These are phyloP conservation scores for Eupleurogrammus muticus DNA, from an alignment of 2,797 vertebrate species.

Conservation along the genomic window DNA sequence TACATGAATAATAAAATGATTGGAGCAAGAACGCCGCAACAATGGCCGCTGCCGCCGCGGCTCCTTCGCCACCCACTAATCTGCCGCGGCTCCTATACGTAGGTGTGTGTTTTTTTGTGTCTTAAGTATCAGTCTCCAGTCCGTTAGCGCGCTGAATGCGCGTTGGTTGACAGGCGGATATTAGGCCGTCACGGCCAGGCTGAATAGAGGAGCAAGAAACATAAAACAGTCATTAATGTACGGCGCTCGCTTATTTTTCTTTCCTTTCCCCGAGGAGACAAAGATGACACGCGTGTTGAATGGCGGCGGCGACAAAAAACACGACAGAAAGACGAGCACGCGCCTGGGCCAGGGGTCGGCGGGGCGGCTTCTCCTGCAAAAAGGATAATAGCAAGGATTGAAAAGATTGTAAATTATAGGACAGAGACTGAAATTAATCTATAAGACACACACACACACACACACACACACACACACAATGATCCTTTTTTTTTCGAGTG, in stretches of 20 bases:
- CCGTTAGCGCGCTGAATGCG: conserved; percentile 67
- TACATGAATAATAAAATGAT: conserved; percentile 84
- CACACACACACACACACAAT: conserved; percentile 13
- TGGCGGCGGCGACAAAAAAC: conserved; percentile 33
- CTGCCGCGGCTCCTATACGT: conserved; percentile 59
- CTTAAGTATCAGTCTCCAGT: conserved; percentile 78
- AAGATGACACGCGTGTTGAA: conserved; percentile 54
- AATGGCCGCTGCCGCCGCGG: conserved; percentile 69
- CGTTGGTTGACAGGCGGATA: conserved; percentile 85
- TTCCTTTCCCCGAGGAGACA: conserved; percentile 71
- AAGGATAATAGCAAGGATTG: conserved; percentile 77
- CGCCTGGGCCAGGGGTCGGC: conserved; percentile 55
- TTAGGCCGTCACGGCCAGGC: conserved; percentile 83
- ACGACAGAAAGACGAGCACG: conserved; percentile 24
- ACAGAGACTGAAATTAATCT: conserved; percentile 51
- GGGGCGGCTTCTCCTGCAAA: conserved; percentile 47
- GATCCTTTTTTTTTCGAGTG: background rate
- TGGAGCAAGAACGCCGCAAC: conserved; percentile 75
- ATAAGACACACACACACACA: conserved; percentile 31
- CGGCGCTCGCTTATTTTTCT: conserved; percentile 43
- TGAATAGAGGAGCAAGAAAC: conserved; percentile 76
- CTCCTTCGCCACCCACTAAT: conserved; percentile 77
- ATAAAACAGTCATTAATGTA: conserved; percentile 84
- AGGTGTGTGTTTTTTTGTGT: conserved; percentile 77
- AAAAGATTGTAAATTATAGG: conserved; percentile 82